A percentile compares a stretch with the other conserved stretches of the same genome.
These are phyloP conservation scores for Nephotettix cincticeps DNA, from an alignment of 1,140 invertebrate species.

Conservation along the genomic window DNA sequence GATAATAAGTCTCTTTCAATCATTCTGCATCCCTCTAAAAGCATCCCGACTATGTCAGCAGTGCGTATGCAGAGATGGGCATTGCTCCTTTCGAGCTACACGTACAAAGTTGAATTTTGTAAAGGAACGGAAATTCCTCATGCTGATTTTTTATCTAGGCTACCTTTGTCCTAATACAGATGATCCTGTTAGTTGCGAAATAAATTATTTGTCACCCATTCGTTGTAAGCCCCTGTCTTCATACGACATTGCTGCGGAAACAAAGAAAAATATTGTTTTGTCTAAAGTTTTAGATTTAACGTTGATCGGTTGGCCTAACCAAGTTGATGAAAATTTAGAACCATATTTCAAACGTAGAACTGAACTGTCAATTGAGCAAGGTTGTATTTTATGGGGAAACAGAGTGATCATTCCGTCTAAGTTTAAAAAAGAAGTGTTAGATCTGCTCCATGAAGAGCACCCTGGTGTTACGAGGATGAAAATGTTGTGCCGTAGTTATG, in stretches of 20 bases:
- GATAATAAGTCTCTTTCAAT: too few relatives aligned
- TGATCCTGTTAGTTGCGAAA: too few relatives aligned
- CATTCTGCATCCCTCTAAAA: too few relatives aligned
- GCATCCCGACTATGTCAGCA: too few relatives aligned
- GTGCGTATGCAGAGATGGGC: too few relatives aligned
- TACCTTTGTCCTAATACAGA: neutral
- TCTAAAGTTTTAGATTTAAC: neutral
- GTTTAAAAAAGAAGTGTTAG: neutral
- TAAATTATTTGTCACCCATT: neutral
- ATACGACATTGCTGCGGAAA: neutral
- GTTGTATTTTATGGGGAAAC: neutral
- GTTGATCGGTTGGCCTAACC: neutral
- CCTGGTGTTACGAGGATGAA: neutral
- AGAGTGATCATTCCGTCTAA: neutral
- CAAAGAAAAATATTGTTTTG: neutral
- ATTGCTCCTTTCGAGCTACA: too few relatives aligned
- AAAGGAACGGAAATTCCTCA: neutral
- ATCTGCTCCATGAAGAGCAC: neutral
- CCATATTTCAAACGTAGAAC: neutral
- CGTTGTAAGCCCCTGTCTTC: neutral
- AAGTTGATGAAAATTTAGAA: neutral
- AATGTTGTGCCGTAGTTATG: constrained; percentile 39
- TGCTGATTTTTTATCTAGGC: neutral
- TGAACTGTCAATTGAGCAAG: neutral
- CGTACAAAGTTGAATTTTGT: too few relatives aligned